phyloP scores from a whole-genome alignment of 2,888 invertebrate genomes.

The Macaria liturata region DNA sequence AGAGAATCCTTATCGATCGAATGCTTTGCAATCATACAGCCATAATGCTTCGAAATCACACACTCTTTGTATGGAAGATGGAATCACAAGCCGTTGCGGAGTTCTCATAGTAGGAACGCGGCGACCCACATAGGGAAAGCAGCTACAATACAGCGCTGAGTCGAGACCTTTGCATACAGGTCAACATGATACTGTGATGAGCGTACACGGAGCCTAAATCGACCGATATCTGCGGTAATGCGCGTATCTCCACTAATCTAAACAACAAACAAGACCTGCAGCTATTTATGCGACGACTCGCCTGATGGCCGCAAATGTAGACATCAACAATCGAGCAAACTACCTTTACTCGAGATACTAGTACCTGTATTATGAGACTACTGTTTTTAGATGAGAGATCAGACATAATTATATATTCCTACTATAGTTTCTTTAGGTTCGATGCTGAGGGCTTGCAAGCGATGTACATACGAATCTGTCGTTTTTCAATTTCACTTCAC shows the following conservation, averaged over 20 bases:
- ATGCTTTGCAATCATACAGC: slow-evolving; percentile 36
- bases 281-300: slow-evolving; percentile 26
- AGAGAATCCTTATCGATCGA: slow-evolving; percentile 34
- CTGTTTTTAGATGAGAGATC: slow-evolving; percentile 5
- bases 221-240: slow-evolving; percentile 39
- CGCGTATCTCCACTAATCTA: slow-evolving; percentile 30
- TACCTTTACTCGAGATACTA: not conserved
- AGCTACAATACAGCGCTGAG: slow-evolving; percentile 50
- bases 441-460: not conserved
- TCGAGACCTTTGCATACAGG: slow-evolving; percentile 64
- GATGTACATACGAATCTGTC: not conserved
- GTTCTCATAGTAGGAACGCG: slow-evolving; percentile 35
- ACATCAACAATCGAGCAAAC: slow-evolving; percentile 16
- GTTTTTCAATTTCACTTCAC: not conserved
- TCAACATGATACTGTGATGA: slow-evolving; percentile 63
- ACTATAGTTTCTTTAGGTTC: not conserved
- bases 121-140: slow-evolving; percentile 41
- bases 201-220: slow-evolving; percentile 50
- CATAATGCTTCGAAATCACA: slow-evolving; percentile 37
- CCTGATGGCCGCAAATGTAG: slow-evolving; percentile 26
- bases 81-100: slow-evolving; percentile 35
- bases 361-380: slow-evolving; percentile 10
- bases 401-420: slow-evolving; percentile 3
- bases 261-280: slow-evolving; percentile 33
- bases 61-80: slow-evolving; percentile 34